Evolutionary conservation across 2,888 invertebrate species (phyloP).

Genomic region (Ligdia adustata): DNA sequence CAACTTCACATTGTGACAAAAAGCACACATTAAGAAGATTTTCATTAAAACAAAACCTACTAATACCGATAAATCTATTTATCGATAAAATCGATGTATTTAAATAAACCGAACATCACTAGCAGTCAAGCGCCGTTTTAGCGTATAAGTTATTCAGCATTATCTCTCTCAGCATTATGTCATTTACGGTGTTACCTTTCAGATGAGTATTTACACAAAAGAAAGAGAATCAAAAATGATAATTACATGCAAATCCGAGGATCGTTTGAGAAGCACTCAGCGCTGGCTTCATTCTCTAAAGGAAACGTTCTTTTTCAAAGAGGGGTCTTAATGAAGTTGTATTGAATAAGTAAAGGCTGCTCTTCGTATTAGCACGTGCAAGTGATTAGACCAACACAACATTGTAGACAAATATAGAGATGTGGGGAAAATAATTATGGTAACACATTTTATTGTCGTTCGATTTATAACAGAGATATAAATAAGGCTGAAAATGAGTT

Average conservation of each 20-base stretch:
- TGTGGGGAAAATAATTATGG: no score
- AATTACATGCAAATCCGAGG: slow-evolving; percentile 82
- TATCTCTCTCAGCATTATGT: slow-evolving; percentile 81
- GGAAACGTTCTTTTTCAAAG: slow-evolving; percentile 43
- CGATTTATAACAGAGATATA: no score
- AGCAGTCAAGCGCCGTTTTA: slow-evolving; percentile 64
- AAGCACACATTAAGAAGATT: no score
- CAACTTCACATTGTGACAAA: no score
- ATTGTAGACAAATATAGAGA: no score
- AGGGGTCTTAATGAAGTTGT: slow-evolving; percentile 38
- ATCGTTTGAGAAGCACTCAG: slow-evolving; percentile 61
- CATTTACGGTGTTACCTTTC: slow-evolving; percentile 80
- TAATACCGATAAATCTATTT: neutral
- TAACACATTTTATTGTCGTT: no score
- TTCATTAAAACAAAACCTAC: slow-evolving; percentile 3
- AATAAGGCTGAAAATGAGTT: no score
- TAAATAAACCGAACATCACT: slow-evolving; percentile 38
- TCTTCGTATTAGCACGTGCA: slow-evolving; percentile 19
- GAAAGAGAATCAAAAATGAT: slow-evolving; percentile 84
- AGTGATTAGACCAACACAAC: neutral
- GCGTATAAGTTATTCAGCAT: slow-evolving; percentile 81
- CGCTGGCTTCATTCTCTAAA: slow-evolving; percentile 54
- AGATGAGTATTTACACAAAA: slow-evolving; percentile 81
- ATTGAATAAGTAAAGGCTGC: slow-evolving; percentile 41
- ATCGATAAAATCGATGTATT: slow-evolving; percentile 22